These are phyloP conservation scores for Ellobium chinense DNA, from an alignment of 2,888 invertebrate species.

Conservation along the genomic window DNA sequence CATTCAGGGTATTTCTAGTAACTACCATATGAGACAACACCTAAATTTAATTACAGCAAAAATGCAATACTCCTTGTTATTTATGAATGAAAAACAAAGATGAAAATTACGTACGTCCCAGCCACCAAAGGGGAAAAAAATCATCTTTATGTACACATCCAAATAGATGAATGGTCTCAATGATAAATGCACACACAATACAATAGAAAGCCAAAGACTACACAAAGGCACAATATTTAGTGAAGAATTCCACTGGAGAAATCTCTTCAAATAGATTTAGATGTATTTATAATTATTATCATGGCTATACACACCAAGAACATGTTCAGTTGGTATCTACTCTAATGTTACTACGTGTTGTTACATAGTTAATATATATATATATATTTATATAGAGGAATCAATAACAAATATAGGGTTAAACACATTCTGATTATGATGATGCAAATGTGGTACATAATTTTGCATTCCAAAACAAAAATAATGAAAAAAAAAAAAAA, in stretches of 20 bases:
- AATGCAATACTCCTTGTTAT: too few species aligned
- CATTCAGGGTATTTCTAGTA: too few species aligned
- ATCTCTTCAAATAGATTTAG: slow-evolving; percentile 21
- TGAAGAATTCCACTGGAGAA: slow-evolving; percentile 20
- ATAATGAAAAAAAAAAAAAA: too few species aligned
- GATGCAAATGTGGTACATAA: neutral
- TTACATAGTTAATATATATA: too few species aligned
- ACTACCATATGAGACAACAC: too few species aligned
- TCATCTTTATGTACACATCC: neutral
- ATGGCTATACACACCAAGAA: slow-evolving; percentile 7
- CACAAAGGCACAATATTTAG: slow-evolving; percentile 43
- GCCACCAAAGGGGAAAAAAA: neutral
- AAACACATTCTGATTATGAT: neutral
- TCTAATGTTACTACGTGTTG: too few species aligned
- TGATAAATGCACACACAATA: slow-evolving; percentile 29
- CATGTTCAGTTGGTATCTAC: slow-evolving; percentile 14
- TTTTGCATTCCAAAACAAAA: neutral
- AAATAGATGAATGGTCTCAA: neutral
- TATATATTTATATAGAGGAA: too few species aligned
- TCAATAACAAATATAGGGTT: neutral
- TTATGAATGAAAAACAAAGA: too few species aligned
- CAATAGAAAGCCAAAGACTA: slow-evolving; percentile 32
- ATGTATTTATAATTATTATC: slow-evolving; percentile 17
- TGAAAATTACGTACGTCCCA: too few species aligned
- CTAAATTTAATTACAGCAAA: too few species aligned